A percentile compares a stretch with the other conserved stretches of the same genome.
These are phyloP conservation scores for Ptilorrhoa leucosticta DNA, from an alignment of 2,113 vertebrate genomes.

Conservation along the genomic window DNA sequence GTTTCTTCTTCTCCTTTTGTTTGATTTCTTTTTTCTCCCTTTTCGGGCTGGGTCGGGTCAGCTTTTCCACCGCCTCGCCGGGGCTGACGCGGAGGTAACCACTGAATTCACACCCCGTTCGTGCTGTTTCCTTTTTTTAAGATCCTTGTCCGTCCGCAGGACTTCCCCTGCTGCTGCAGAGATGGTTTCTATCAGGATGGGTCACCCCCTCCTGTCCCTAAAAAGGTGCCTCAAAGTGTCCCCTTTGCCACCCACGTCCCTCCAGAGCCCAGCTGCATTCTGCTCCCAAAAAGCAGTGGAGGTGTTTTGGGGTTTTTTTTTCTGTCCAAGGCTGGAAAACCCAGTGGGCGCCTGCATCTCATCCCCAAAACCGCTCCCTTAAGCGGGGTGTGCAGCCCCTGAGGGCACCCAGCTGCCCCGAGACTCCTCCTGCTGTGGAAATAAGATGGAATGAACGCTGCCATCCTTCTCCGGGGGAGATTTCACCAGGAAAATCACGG, in stretches of 20 bases:
- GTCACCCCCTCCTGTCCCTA: neutral
- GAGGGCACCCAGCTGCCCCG: neutral
- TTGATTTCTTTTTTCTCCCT: neutral
- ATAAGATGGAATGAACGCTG: neutral
- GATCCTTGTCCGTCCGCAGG: neutral
- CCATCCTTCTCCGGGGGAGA: neutral
- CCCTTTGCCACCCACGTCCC: neutral
- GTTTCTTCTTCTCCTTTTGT: neutral
- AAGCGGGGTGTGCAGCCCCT: neutral
- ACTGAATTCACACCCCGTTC: rapidly evolving
- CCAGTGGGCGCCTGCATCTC: rapidly evolving
- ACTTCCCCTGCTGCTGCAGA: neutral
- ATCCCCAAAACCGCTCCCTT: neutral
- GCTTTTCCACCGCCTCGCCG: neutral
- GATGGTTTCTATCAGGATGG: neutral
- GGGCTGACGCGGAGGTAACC: neutral
- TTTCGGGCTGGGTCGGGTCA: neutral
- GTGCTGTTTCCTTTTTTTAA: neutral
- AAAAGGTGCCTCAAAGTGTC: neutral
- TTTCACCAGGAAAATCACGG: rapidly evolving
- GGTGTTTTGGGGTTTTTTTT: neutral
- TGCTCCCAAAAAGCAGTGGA: neutral
- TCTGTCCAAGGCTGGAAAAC: neutral
- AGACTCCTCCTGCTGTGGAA: neutral
- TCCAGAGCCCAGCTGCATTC: neutral